Conservation (phyloP, 2,113 vertebrate genomes). For the Poecilia latipinna region DNA sequence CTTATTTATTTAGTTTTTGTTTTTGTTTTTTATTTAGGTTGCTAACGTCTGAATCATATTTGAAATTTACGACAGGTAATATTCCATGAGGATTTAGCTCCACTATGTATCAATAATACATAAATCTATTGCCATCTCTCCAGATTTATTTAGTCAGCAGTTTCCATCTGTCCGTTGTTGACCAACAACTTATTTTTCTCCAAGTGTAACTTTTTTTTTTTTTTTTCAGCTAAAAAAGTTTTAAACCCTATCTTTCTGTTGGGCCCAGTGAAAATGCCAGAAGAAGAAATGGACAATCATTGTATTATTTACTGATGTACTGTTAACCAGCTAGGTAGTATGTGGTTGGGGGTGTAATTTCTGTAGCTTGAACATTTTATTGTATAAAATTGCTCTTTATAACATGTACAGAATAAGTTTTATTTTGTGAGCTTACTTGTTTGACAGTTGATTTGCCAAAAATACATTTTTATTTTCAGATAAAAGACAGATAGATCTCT, state of each 20-base stretch:
- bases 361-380: background rate
- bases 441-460: too few relatives aligned
- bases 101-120: too few relatives aligned
- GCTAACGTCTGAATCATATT: background rate
- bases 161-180: background rate
- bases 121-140: background rate
- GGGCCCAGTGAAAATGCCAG: background rate
- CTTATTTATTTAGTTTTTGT: background rate
- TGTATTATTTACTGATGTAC: background rate
- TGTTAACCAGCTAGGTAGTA: background rate
- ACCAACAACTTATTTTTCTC: too few relatives aligned
- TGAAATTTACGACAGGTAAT: background rate
- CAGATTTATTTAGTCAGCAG: background rate
- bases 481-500: too few relatives aligned
- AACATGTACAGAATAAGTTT: background rate
- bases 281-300: background rate
- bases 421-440: too few relatives aligned
- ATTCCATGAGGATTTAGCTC: background rate
- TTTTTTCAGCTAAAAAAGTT: background rate
- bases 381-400: background rate
- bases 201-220: too few relatives aligned
- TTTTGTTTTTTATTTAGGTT: background rate
- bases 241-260: background rate
- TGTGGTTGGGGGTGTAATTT: background rate
- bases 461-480: too few relatives aligned